phyloP scores from a whole-genome alignment of 2,797 vertebrate genomes.

The Acanthornis magna region DNA sequence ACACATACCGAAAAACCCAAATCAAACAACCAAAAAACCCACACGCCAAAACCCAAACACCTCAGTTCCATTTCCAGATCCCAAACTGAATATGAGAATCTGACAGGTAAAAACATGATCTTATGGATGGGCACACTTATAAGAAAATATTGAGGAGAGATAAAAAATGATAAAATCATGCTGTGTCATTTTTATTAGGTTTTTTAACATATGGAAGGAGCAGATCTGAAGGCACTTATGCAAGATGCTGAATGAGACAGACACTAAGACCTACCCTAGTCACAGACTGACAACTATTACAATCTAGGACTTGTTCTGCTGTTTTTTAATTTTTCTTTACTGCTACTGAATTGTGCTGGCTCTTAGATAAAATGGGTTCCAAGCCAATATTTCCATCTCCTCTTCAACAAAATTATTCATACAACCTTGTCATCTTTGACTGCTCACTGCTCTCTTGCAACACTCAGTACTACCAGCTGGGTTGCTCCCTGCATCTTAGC shows the following conservation, averaged over 20 bases:
- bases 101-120: background rate
- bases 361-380: background rate
- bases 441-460: background rate
- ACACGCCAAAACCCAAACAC: background rate
- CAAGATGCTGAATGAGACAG: background rate
- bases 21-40: background rate
- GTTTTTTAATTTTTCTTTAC: background rate
- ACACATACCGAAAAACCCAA: background rate
- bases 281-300: background rate
- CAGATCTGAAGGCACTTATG: background rate
- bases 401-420: background rate
- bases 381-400: background rate
- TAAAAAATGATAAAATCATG: background rate
- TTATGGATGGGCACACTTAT: background rate
- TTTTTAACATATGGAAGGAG: background rate
- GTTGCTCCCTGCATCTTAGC: background rate
- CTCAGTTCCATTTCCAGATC: background rate
- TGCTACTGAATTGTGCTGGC: background rate
- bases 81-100: background rate
- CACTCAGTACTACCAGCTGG: background rate
- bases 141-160: background rate
- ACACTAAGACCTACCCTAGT: background rate
- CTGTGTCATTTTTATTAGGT: background rate
- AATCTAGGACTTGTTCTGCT: background rate
- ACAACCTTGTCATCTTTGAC: background rate